These are phyloP conservation scores for Centrocercus urophasianus DNA, from an alignment of 2,113 vertebrate species.

Conservation along the genomic window DNA sequence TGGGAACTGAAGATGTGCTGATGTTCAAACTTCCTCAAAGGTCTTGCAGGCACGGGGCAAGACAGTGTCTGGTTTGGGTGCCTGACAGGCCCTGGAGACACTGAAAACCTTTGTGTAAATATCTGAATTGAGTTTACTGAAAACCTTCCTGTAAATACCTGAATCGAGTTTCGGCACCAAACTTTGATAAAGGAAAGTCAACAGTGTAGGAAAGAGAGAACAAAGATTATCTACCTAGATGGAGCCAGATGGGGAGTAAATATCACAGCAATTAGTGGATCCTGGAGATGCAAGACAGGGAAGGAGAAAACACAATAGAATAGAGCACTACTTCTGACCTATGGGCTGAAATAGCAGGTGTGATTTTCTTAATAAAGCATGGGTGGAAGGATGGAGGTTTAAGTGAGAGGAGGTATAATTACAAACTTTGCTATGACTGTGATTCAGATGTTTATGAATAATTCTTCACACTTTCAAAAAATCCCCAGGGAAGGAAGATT, in stretches of 20 bases:
- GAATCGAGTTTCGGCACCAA: not conserved
- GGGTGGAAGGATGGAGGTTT: not conserved
- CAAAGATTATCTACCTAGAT: not conserved
- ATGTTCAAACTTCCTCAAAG: not conserved
- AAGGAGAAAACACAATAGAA: not conserved
- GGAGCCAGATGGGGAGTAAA: not conserved
- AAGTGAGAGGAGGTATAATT: not conserved
- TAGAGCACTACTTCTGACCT: not conserved
- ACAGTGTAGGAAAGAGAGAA: not conserved
- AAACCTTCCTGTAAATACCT: not conserved
- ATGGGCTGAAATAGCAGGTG: not conserved
- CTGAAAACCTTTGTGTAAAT: not conserved
- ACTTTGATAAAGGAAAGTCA: not conserved
- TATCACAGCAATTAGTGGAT: not conserved
- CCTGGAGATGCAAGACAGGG: accelerated
- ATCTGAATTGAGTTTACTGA: not conserved
- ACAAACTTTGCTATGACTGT: not conserved
- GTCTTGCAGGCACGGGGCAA: not conserved
- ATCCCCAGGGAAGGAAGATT: not conserved
- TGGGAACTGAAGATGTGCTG: not conserved
- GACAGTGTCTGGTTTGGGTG: not conserved
- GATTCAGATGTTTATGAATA: not conserved
- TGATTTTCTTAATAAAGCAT: not conserved
- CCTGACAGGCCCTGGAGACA: not conserved
- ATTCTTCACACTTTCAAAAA: not conserved